Evolutionary conservation across 2,888 invertebrate genomes (phyloP), one percentile per base, ranked within the genome.

Genomic region (Drosophila putrida): DNA sequence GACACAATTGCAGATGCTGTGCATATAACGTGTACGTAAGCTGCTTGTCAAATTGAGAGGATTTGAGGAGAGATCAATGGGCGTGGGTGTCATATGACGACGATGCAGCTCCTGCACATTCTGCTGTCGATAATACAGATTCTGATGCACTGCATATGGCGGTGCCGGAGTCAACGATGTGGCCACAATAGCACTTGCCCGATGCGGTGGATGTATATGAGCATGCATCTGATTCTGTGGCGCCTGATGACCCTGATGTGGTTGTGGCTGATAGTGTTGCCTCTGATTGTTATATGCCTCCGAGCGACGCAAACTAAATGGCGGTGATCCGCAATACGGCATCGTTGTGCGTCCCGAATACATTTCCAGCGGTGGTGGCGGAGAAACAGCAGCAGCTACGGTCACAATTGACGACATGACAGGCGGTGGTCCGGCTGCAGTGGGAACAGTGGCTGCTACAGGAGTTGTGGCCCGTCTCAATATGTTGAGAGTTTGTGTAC

Each of bases 71-170:
- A 92, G 89, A 86, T 92, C 91, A 66, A 92, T 91, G 28, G 92
- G 93, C 3, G 92, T 92, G 36, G 92, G 92, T 31, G 91, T 92
- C 89, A 92, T 92, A 77, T 90, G 93, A 61, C 94, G 93, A 46
- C 95, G 93, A 74, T 94, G 94, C 65, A 94, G 90, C 90, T 95
- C 95, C 79, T 93, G 94, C 66, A 92, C 94, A 63, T 95, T 95
- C 82, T 96, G 96, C 81, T 96, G 96, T 0, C 95, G 94, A 71
- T 95, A 94, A 96, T 96, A 96, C 43, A 96, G 92, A 67, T 95
- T 93, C 86, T 96, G 96, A 91, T 96, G 96, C 6, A 96, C 94
- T 6, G 96, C 94, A 92, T 96, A 95, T 46, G 96, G 95, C 49
- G 95, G 94, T 13, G 94, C 93, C 2, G 90, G 88, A 0, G 79